These are phyloP conservation scores for Chrysemys picta DNA, from an alignment of 2,113 vertebrate species.

Conservation along the genomic window DNA sequence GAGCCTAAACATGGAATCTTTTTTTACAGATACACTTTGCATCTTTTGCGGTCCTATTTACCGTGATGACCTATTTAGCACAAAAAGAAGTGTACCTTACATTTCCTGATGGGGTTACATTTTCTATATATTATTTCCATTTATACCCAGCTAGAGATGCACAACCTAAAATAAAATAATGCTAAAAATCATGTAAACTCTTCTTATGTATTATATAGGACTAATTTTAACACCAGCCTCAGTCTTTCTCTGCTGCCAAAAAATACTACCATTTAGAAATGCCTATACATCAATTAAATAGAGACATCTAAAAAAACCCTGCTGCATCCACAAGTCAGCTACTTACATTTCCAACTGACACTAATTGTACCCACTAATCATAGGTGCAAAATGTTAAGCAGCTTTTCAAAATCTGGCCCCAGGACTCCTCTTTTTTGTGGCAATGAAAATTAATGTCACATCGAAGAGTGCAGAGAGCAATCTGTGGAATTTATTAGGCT, in stretches of 20 bases:
- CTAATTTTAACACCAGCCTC: conserved; percentile 7
- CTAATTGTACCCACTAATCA: conserved; percentile 39
- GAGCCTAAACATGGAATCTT: neutral
- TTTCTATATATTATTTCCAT: conserved; percentile 21
- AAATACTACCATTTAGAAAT: conserved; percentile 26
- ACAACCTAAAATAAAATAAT: neutral
- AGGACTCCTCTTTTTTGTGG: conserved; percentile 42
- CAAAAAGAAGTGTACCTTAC: neutral
- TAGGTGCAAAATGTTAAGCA: neutral
- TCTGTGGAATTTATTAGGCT: conserved; percentile 69
- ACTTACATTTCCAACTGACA: neutral
- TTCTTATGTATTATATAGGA: neutral
- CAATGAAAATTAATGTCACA: conserved; percentile 63
- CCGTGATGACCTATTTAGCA: neutral
- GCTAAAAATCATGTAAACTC: neutral
- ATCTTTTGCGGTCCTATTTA: conserved; percentile 27
- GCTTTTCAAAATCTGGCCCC: conserved; percentile 44
- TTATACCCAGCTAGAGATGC: neutral
- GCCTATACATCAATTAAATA: neutral
- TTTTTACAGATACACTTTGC: conserved; percentile 17
- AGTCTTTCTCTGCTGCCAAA: neutral
- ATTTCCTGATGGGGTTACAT: neutral
- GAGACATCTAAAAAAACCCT: neutral
- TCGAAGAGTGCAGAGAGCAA: conserved; percentile 50
- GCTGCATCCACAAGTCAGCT: neutral